Base-by-base conservation (phyloP, 2,113 vertebrate species). In the Mustela nigripes region DNA sequence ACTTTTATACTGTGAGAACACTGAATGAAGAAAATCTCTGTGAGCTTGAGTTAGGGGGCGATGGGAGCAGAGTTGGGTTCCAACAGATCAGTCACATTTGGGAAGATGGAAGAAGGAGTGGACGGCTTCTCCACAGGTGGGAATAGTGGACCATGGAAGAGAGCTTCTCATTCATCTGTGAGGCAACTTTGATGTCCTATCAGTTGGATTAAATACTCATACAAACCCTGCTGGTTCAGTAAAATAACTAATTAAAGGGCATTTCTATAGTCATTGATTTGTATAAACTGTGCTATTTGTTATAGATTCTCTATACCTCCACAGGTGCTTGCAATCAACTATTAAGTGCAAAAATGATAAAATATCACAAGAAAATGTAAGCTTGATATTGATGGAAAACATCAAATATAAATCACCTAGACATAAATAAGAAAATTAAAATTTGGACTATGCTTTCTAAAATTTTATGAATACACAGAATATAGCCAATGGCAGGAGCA, bases 331-430 rank as follows among this genome's bases (percentile, higher is more conserved):
- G 11, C 14, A 45, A 50, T 85, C 45, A 78, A 60, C 79, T 96
- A 21, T 69, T 76, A 94, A 63, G n/a, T 60, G 60, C 62, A 96
- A 85, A 93, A 45, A 65, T 94, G 73, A 93, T 91, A 45, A 97
- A 97, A 69, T 15, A 91, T 45, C 85, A 69, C 4, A 95, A 95
- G 60, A 93, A 95, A 95, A 92, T 22, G 4, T 86, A 93, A 63
- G 10, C 42, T 81, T 95, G 78, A 79, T 93, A 91, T 60, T 93
- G 92, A 97, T 74, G 79, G 26, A 76, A 86, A 95, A 69, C 91
- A 56, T 87, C 31, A 96, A 94, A 11, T 94, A 48, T 91, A 96
- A 97, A 73, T 95, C 18, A 80, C 19, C 39, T 42, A 96, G 1
- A 94, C 2, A 50, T 2, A 12, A 93, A 89, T 91, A 89, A 91